These are phyloP conservation scores for Odontamblyopus lacepedii DNA, from an alignment of 2,797 vertebrate species.

Conservation along the genomic window DNA sequence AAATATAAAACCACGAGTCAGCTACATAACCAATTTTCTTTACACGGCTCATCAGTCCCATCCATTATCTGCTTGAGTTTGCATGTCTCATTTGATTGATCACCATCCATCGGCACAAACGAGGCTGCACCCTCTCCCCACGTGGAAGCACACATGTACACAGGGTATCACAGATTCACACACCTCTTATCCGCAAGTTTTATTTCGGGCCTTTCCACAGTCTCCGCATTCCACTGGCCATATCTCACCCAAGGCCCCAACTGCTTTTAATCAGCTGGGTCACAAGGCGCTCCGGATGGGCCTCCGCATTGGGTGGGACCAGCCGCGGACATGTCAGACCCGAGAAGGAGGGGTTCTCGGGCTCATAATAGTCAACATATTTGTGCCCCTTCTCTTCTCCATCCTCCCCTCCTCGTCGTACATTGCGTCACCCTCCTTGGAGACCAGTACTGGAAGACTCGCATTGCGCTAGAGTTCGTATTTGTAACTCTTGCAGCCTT, in stretches of 20 bases:
- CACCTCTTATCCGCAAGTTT: slow-evolving; percentile 48
- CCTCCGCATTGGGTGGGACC: slow-evolving; percentile 76
- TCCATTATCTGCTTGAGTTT: slow-evolving; percentile 46
- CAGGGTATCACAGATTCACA: slow-evolving; percentile 43
- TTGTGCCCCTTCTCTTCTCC: slow-evolving; percentile 61
- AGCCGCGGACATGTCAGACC: slow-evolving; percentile 44
- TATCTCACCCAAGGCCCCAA: slow-evolving; percentile 76
- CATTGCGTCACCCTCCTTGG: slow-evolving; percentile 75
- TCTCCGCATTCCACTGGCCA: slow-evolving; percentile 75
- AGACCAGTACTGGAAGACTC: slow-evolving; percentile 61
- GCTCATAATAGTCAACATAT: slow-evolving; percentile 77
- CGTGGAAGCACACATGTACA: slow-evolving; percentile 19
- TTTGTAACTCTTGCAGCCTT: slow-evolving; percentile 55
- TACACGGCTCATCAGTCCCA: slow-evolving; percentile 39
- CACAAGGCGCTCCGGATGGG: slow-evolving; percentile 80
- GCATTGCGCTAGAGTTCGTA: slow-evolving; percentile 38
- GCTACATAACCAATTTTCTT: slow-evolving; percentile 45
- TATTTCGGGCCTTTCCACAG: slow-evolving; percentile 64
- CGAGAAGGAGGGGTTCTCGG: slow-evolving; percentile 34
- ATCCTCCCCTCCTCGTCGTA: slow-evolving; percentile 42
- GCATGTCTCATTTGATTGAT: slow-evolving; percentile 55
- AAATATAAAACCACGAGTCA: slow-evolving; percentile 34
- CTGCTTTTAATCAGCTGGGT: slow-evolving; percentile 81
- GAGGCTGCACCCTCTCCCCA: slow-evolving; percentile 28
- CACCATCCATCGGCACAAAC: slow-evolving; percentile 37